Conservation (phyloP, 2,888 invertebrate genomes). For the Odiellus spinosus region DNA sequence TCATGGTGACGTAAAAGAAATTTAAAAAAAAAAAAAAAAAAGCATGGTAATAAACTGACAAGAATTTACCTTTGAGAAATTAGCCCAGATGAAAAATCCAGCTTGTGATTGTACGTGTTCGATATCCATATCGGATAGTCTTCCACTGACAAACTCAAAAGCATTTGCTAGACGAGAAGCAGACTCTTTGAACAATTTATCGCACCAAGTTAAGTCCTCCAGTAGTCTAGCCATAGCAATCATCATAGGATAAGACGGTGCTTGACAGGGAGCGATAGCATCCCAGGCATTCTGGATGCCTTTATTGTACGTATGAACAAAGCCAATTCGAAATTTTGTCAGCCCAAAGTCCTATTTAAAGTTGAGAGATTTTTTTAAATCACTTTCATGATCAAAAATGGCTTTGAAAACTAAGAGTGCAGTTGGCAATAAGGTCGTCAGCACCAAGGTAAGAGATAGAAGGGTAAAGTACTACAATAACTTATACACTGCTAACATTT, state of each 20-base stretch:
- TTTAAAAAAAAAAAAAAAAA: too few relatives aligned
- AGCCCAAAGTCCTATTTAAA: conserved; percentile 24
- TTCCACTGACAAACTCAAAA: conserved; percentile 2
- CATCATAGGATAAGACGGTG: conserved; percentile 13
- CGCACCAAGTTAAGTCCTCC: conserved; percentile 9
- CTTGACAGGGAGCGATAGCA: conserved; percentile 7
- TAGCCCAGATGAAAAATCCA: conserved; percentile 24
- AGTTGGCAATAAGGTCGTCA: too few relatives aligned
- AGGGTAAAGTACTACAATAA: too few relatives aligned
- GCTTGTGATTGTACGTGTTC: conserved; percentile 18
- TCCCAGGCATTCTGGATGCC: conserved; percentile 13
- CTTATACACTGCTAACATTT: too few relatives aligned
- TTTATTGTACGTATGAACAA: conserved; percentile 21
- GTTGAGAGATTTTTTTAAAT: not conserved
- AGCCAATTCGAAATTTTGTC: conserved; percentile 24
- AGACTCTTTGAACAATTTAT: not conserved
- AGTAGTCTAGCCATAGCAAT: conserved; percentile 17
- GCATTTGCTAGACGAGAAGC: conserved; percentile 2
- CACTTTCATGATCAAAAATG: not conserved
- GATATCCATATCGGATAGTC: conserved; percentile 18
- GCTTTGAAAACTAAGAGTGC: too few relatives aligned
- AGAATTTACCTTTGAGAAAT: conserved; percentile 18
- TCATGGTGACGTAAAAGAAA: too few relatives aligned
- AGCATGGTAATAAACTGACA: too few relatives aligned
- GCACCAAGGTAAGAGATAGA: too few relatives aligned